Evolutionary conservation across 2,888 invertebrate species (phyloP), one percentile per base, ranked within the genome.

Genomic region (Pandemis corylana): DNA sequence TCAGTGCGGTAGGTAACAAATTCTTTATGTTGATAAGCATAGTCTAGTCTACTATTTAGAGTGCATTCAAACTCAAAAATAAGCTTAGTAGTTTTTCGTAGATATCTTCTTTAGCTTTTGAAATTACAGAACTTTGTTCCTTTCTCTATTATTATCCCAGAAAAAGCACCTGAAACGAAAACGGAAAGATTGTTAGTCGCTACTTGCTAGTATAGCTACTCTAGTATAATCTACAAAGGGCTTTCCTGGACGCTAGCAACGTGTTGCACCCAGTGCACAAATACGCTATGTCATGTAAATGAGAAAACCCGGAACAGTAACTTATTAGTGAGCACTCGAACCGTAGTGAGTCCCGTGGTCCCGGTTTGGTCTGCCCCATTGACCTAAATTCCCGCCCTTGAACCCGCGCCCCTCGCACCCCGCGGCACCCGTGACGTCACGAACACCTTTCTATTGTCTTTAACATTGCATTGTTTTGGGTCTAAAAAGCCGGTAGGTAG

Each of bases 361-460:
- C 70, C 72, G 69, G 75, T 67, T 62, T 46, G 74, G 85, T 88
- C 65, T 66, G 93, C 83, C 89, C 94, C 84, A 92, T 85, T 94
- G 89, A 90, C 94, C 93, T 86, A 93, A 81, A 89, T 94, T 85
- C 81, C 78, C 91, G 92, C 89, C 94, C 94, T 93, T 94, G 94
- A 94, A 93, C 93, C 90, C 84, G 84, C 82, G 79, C 85, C 82
- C 85, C 83, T 80, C 78, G 79, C 76, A 77, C 79, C 77, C 78
- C 75, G 76, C 77, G 7, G 72, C 78, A 77, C 79, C 93, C 85
- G 90, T 93, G 93, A 92, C 93, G 92, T 91, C 90, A 91, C 83
- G 80, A 84, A 85, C 84, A 85, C 86, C 87, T 87, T 88, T 84
- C 82, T 80, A 87, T 88, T 85, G 85, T 85, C 82, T 85, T 81